A percentile compares a stretch with the other conserved stretches of the same genome.
Conservation (phyloP, 1,140 invertebrate genomes). For the Paraescarpia echinospica region DNA sequence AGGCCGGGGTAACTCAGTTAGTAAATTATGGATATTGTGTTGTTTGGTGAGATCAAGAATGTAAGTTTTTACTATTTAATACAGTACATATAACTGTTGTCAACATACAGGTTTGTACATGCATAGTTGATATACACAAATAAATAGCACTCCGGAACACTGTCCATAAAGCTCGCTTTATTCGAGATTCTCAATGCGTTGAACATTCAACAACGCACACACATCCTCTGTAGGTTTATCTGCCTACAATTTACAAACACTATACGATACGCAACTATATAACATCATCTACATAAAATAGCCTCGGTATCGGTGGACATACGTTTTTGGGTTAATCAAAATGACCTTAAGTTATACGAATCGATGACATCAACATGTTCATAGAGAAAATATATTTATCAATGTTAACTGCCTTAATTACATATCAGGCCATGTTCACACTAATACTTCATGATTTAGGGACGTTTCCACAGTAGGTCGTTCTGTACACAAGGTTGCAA, state of each 20-base stretch:
- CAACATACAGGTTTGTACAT: no score
- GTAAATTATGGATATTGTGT: no score
- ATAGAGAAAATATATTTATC: neutral
- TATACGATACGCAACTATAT: neutral
- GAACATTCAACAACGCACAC: neutral
- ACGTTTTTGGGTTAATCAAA: neutral
- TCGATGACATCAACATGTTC: neutral
- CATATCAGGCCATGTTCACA: neutral
- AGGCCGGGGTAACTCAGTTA: no score
- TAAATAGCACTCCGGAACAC: neutral
- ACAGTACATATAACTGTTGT: no score
- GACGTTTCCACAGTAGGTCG: neutral
- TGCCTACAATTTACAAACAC: conserved; percentile 1
- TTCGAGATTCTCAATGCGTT: neutral
- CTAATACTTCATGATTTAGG: neutral
- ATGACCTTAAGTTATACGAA: neutral
- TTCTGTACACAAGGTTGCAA: no score
- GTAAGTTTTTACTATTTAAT: no score
- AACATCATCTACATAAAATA: neutral
- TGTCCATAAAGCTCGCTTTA: conserved; percentile 5
- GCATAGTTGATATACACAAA: neutral
- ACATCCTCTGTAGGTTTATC: neutral
- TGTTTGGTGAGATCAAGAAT: no score
- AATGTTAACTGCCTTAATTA: neutral
- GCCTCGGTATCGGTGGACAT: neutral